Evolutionary conservation across 1,140 invertebrate genomes (phyloP), one percentile per base, ranked within the genome.

Genomic region (Papilio polyxenes): DNA sequence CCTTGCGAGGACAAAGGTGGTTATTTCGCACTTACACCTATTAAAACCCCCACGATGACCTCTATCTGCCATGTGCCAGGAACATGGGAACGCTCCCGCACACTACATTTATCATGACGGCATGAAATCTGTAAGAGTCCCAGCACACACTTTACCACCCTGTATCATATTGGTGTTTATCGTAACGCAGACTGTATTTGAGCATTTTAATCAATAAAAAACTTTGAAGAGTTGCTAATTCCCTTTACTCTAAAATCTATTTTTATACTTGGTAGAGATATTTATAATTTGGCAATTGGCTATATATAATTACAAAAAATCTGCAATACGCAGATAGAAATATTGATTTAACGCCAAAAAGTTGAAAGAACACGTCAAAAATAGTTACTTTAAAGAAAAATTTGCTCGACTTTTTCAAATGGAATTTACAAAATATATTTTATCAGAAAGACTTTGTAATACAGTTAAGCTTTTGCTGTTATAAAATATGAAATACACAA

Each of bases 401-500:
- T 69, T 23, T 23, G 23, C n/a, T 4, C 11, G 31, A 72, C 0
- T 3, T 72, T 69, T 69, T 17, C 65, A 40, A 37, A 72, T 72
- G 13, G 65, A 72, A 72, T 72, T 72, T 40, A 72, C 65, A 15
- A 72, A 37, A 37, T 72, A 31, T 65, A 72, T 72, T 72, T 72
- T 72, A 72, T 72, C 65, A 37, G 15, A 37, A 15, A 72, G 11
- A 72, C 65, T 69, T 69, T 72, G 65, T 40, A 65, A 23, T 65
- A 72, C 65, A 37, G 31, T 72, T 72, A 15, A 72, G 8, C 65
- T 37, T 72, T 72, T 72, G 65, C 65, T 72, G 11, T 72, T 72
- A 6, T 37, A 23, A 72, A 72, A 72, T 72, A 72, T 72, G 65
- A 72, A 72, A 72, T 72, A 72, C 65, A 65, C 65, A 72, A 72